Conservation (phyloP, 2,797 vertebrate species). For the Anguilla obscura region DNA sequence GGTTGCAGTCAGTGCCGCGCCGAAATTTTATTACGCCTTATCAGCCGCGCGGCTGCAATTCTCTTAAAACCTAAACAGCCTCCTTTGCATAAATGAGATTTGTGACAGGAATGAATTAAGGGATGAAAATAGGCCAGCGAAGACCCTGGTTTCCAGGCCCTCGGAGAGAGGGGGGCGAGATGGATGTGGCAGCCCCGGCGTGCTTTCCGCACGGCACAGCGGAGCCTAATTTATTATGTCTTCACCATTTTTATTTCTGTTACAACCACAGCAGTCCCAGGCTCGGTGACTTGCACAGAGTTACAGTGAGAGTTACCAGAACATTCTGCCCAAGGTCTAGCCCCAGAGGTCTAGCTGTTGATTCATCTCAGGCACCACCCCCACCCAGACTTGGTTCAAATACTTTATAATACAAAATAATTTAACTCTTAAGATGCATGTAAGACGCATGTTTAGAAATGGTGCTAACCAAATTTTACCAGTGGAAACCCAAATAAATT, state of each 20-base stretch:
- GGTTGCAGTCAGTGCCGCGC: conserved; percentile 43
- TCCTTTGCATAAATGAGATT: conserved; percentile 55
- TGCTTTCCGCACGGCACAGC: background rate
- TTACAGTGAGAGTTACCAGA: background rate
- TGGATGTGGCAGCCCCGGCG: background rate
- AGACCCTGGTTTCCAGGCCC: conserved; percentile 44
- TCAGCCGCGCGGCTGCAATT: conserved; percentile 39
- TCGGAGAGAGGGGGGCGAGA: conserved; percentile 34
- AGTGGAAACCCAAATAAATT: background rate
- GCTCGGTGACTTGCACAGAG: background rate
- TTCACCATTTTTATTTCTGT: conserved; percentile 1
- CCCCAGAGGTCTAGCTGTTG: background rate
- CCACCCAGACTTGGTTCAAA: background rate
- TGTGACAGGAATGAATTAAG: conserved; percentile 61
- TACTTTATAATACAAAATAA: background rate
- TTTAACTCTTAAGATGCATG: background rate
- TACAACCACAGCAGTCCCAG: background rate
- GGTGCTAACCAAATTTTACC: background rate
- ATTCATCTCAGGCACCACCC: background rate
- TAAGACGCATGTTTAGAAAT: background rate
- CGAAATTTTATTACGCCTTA: conserved; percentile 54
- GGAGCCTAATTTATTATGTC: background rate
- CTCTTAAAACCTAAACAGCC: conserved; percentile 49
- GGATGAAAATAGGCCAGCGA: conserved; percentile 54
- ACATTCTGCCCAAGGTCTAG: background rate